Evolutionary conservation across 2,113 vertebrate genomes (phyloP).

Genomic region (Callospermophilus lateralis): DNA sequence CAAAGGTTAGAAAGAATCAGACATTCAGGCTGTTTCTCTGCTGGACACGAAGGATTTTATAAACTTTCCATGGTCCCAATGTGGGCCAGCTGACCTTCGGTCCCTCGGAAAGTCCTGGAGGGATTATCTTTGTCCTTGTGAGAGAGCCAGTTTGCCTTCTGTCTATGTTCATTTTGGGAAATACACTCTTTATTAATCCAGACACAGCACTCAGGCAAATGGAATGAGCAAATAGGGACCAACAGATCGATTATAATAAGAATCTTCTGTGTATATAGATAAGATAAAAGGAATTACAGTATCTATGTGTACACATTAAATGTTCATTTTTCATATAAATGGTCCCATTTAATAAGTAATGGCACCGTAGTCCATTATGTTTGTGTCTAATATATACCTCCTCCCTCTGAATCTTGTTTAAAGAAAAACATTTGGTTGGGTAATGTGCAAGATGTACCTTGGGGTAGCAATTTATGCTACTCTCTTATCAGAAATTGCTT

Average conservation of each 20-base stretch:
- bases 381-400: conserved; percentile 44
- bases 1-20: conserved; percentile 77
- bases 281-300: conserved; percentile 60
- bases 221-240: conserved; percentile 63
- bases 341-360: conserved; percentile 73
- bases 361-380: conserved; percentile 57
- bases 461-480: conserved; percentile 69
- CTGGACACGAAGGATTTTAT: conserved; percentile 48
- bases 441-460: conserved; percentile 67
- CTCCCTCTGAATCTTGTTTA: conserved; percentile 75
- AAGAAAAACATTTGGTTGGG: conserved; percentile 79
- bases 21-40: conserved; percentile 54
- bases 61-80: conserved; percentile 29
- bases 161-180: conserved; percentile 59
- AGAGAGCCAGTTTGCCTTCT: conserved; percentile 56
- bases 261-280: conserved; percentile 57
- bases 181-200: conserved; percentile 62
- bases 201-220: conserved; percentile 30
- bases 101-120: conserved; percentile 6
- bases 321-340: conserved; percentile 74
- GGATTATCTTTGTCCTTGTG: conserved; percentile 63
- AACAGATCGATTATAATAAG: conserved; percentile 42
- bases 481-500: conserved; percentile 78
- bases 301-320: conserved; percentile 62
- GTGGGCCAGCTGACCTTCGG: conserved; percentile 28